Base-by-base conservation (phyloP, 2,797 vertebrate genomes). In the Esox lucius region DNA sequence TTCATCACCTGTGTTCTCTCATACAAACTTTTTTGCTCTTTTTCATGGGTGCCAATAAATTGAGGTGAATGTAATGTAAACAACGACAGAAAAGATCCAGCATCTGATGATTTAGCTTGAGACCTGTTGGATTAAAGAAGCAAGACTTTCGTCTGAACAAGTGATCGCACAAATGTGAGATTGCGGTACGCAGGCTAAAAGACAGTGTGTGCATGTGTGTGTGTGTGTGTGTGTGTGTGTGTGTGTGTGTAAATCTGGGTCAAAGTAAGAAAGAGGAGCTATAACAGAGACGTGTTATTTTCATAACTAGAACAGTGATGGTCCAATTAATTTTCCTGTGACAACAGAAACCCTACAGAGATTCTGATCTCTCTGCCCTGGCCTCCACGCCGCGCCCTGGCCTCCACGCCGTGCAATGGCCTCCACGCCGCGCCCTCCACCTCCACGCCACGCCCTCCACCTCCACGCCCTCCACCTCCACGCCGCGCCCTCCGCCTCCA, bases 241-340 rank as follows among this genome's bases (percentile, higher is more conserved):
- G 26, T 51, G 49, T 73, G 65, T 24, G 56, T 53, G 53, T 68
- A 48, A 71, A 86, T 87, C 68, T 91, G 84, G 87, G 88, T 85
- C 87, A 85, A 68, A 51, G 64, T 76, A 66, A 81, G 70, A 59
- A 28, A 19, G 72, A 48, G 15, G 48, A 78, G 76, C 77, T 84
- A 84, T 80, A 70, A 75, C 74, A 75, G 85, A 77, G 46, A 28
- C 65, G 65, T 78, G 84, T 87, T 88, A 90, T 87, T 86, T 88
- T 84, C 83, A 87, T 80, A 93, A 84, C 82, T 76, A 83, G 88
- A 85, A 80, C 89, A 64, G 24, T 46, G 16, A 75, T 85, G 56
- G 51, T 39, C 35, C 59, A 48, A 68, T 56, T 68, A 70, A 69
- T 66, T 35, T 13, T 19, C 46, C 1, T 11, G 73, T 17, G 70